Base-by-base conservation (phyloP, 1,140 invertebrate species). In the Nilaparvata lugens region DNA sequence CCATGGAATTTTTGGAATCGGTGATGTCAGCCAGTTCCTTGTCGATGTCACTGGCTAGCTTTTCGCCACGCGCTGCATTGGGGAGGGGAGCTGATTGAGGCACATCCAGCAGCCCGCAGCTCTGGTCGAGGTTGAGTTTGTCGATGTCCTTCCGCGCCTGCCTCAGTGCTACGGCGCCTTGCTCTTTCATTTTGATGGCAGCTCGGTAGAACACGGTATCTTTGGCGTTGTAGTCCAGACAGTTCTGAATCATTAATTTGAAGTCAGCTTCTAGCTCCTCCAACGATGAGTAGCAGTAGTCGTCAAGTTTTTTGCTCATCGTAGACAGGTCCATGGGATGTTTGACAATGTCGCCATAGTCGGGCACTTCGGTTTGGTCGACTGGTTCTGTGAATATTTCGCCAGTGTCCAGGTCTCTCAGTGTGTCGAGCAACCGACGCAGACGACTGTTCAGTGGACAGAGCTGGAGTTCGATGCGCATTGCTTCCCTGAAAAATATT, bases 261-360 rank as follows among this genome's bases (percentile, higher is more conserved):
- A 98, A 97, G 76, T 98, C 96, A 1, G 75, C 75, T 71, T 95
- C 88, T 69, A 98, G 86, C 16, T 86, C 81, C 56, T 87, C 83
- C 40, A 98, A 76, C 21, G 81, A 85, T 4, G 64, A 67, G 68
- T 86, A 86, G 59, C 78, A 66, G 64, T 79, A 77, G 19, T 64
- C 54, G 43, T 80, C 72, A 14, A 83, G 70, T 70, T 85, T 85
- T 54, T 76, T 76, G 65, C 79, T 74, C 90, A 98, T 98, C 0
- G 94, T 97, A 48, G 89, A 89, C 40, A 98, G 80, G 74, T 98
- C 95, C 94, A 98, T 98, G 0, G 96, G 95, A 64, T 91, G 79
- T 58, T 91, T 87, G 0, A 98, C 93, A 56, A 97, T 88, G 14
- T 91, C 86, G 52, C 87, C 81, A 75, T 97, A 98, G 75, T 97